Conservation (phyloP, 2,888 invertebrate genomes). For the Pseudanteris insignis region DNA sequence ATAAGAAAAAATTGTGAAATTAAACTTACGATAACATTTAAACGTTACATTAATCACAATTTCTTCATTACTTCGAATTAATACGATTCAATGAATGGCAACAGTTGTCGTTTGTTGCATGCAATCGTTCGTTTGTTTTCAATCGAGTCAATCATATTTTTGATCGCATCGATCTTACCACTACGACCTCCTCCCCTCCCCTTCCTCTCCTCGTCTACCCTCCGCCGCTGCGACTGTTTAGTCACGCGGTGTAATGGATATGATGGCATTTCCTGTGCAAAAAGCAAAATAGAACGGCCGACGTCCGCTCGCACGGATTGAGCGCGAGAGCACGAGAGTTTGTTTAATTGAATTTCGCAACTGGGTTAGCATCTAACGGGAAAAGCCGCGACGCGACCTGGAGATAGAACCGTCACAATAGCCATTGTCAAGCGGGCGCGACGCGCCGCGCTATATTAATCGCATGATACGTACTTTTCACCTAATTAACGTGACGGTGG, state of each 20-base stretch:
- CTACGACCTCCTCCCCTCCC: too few relatives aligned
- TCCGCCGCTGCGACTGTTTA: constrained; percentile 4
- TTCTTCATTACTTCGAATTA: too few relatives aligned
- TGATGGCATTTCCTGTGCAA: constrained; percentile 26
- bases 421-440: constrained; percentile 31
- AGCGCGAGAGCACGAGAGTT: constrained; percentile 23
- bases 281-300: constrained; percentile 27
- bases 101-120: too few relatives aligned
- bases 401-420: constrained; percentile 40
- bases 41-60: too few relatives aligned
- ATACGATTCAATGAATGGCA: too few relatives aligned
- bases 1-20: too few relatives aligned
- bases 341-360: constrained; percentile 45
- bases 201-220: too few relatives aligned
- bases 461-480: constrained; percentile 38
- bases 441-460: constrained; percentile 36
- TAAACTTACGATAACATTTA: too few relatives aligned
- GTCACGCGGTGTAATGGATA: constrained; percentile 16
- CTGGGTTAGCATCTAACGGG: constrained; percentile 51
- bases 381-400: constrained; percentile 50
- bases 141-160: constrained; percentile 7
- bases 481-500: constrained; percentile 39
- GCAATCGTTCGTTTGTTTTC: too few relatives aligned
- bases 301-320: constrained; percentile 21
- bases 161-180: too few relatives aligned